These are phyloP conservation scores for Danionella cerebrum DNA, from an alignment of 2,113 vertebrate species.

Conservation along the genomic window DNA sequence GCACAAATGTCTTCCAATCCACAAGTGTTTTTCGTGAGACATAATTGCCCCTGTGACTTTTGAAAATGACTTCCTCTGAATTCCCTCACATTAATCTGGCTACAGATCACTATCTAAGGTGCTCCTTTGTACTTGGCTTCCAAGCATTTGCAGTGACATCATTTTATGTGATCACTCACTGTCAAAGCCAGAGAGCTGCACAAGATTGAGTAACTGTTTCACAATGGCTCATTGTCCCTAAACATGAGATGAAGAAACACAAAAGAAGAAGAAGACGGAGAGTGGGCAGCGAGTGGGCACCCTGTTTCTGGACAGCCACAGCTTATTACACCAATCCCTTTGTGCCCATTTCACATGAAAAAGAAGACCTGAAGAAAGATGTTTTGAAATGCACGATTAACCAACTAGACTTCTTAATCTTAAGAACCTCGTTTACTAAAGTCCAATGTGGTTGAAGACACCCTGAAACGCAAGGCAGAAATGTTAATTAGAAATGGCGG, in stretches of 20 bases:
- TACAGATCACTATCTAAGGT: constrained; percentile 53
- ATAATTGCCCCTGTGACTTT: not conserved
- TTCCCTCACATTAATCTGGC: constrained; percentile 47
- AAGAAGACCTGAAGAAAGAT: constrained; percentile 12
- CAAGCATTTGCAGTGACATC: constrained; percentile 61
- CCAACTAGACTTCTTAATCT: too few relatives aligned
- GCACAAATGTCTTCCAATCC: not conserved
- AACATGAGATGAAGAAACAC: constrained; percentile 52
- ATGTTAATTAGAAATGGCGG: too few relatives aligned
- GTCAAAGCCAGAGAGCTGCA: constrained; percentile 44
- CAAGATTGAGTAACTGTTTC: constrained; percentile 56
- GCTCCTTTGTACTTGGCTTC: constrained; percentile 54
- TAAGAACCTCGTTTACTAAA: too few relatives aligned
- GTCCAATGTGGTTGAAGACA: too few relatives aligned
- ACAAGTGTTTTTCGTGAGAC: not conserved
- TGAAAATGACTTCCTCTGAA: constrained; percentile 3
- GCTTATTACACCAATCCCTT: constrained; percentile 22
- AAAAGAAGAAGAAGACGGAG: constrained; percentile 40
- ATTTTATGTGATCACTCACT: constrained; percentile 60
- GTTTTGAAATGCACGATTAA: too few relatives aligned
- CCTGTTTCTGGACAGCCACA: constrained; percentile 44
- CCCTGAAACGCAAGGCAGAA: too few relatives aligned
- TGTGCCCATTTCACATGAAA: constrained; percentile 11
- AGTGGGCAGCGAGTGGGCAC: constrained; percentile 36
- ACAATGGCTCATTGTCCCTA: constrained; percentile 61